Evolutionary conservation across 2,888 invertebrate species (phyloP).

Genomic region (Cheilosia pagana): DNA sequence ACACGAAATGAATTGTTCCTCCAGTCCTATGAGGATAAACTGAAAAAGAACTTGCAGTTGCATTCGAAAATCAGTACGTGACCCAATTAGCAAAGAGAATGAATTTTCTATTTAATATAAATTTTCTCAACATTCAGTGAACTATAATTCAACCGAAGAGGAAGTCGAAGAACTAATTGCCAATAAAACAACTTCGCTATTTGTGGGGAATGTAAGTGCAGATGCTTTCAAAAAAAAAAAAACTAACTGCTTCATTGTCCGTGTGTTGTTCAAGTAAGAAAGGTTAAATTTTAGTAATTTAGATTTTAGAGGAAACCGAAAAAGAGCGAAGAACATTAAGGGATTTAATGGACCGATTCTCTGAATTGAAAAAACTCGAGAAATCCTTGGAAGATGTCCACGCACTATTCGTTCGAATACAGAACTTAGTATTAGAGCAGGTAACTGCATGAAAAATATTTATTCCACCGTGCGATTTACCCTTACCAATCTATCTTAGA

Average conservation of each 20-base stretch:
- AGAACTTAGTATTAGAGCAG: conserved; percentile 83
- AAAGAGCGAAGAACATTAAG: conserved; percentile 81
- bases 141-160: conserved; percentile 82
- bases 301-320: conserved; percentile 83
- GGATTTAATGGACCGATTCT: conserved; percentile 82
- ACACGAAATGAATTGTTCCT: conserved; percentile 82
- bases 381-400: conserved; percentile 83
- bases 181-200: conserved; percentile 82
- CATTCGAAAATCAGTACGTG: conserved; percentile 83
- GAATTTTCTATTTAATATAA: conserved; percentile 10
- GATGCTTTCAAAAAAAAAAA: neutral
- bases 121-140: conserved; percentile 77
- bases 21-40: conserved; percentile 81
- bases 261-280: conserved; percentile 47
- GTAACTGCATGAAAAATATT: conserved; percentile 67
- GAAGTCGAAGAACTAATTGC: conserved; percentile 83
- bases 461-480: too few relatives aligned
- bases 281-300: conserved; percentile 69
- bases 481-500: too few relatives aligned
- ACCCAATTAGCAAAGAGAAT: conserved; percentile 30
- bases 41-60: conserved; percentile 82
- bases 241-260: neutral
- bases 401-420: conserved; percentile 82
- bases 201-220: conserved; percentile 83
- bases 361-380: conserved; percentile 82